Conservation (phyloP, 2,797 vertebrate species). For the Notolepis coatsorum region DNA sequence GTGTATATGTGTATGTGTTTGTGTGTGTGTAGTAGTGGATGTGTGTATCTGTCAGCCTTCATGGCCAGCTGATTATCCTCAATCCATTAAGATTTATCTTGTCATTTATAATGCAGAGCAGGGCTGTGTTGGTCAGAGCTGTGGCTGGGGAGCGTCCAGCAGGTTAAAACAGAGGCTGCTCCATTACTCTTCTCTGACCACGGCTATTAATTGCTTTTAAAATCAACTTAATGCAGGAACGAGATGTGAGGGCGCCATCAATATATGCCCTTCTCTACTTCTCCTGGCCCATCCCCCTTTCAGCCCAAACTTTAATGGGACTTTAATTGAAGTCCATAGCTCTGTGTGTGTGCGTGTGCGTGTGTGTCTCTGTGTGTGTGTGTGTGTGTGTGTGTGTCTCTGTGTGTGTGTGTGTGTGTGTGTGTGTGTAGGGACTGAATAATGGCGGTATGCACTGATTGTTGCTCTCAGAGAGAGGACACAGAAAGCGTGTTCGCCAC, state of each 20-base stretch:
- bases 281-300: constrained; percentile 74
- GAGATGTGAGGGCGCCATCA: constrained; percentile 97
- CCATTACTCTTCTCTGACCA: constrained; percentile 98
- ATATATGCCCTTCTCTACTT: constrained; percentile 90
- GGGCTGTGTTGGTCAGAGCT: constrained; percentile 92
- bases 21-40: constrained; percentile 24
- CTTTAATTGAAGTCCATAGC: constrained; percentile 76
- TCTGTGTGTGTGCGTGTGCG: constrained; percentile 29
- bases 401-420: constrained; percentile 29
- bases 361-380: constrained; percentile 30
- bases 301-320: constrained; percentile 80
- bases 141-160: constrained; percentile 91
- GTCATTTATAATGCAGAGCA: constrained; percentile 99
- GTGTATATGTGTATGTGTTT: constrained; percentile 59
- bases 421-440: constrained; percentile 12
- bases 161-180: constrained; percentile 97
- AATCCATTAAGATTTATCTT: constrained; percentile 99
- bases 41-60: constrained; percentile 84
- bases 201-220: constrained; percentile 99
- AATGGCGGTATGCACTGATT: not conserved
- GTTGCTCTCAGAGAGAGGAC: constrained; percentile 24
- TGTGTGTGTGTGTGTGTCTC: constrained; percentile 21
- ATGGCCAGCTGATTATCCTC: constrained; percentile 98
- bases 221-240: constrained; percentile 99
- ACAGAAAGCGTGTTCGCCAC: constrained; percentile 23